phyloP scores from a whole-genome alignment of 2,888 invertebrate genomes.

The Ennomos erosarius region DNA sequence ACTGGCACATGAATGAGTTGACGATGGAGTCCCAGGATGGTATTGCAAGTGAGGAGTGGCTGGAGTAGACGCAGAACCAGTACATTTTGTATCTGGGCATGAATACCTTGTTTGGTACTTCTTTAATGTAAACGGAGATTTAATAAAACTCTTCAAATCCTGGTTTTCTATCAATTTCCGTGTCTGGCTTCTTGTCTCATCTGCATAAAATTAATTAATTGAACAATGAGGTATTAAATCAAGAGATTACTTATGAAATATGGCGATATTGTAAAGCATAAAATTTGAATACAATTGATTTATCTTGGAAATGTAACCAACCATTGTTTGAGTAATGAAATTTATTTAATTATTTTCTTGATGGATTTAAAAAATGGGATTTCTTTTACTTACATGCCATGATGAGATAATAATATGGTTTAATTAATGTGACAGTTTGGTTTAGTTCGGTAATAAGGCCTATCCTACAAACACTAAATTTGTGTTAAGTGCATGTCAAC shows the following conservation, averaged over 20 bases:
- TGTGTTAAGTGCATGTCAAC: no score
- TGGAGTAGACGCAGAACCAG: slow-evolving; percentile 70
- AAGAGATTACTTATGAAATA: background rate
- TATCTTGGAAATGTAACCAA: background rate
- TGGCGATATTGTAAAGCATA: background rate
- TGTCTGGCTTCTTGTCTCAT: slow-evolving; percentile 66
- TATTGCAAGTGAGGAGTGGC: slow-evolving; percentile 72
- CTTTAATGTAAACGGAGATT: slow-evolving; percentile 78
- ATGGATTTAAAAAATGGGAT: no score
- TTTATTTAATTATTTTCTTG: no score
- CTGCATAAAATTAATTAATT: slow-evolving; percentile 41
- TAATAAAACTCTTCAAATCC: slow-evolving; percentile 77
- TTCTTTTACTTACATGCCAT: no score
- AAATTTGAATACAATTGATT: slow-evolving; percentile 19
- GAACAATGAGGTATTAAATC: slow-evolving; percentile 12
- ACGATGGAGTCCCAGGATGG: slow-evolving; percentile 76
- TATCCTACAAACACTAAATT: no score
- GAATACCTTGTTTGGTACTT: slow-evolving; percentile 74
- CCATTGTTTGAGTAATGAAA: background rate
- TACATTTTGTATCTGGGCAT: slow-evolving; percentile 61
- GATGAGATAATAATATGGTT: no score
- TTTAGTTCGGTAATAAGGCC: no score
- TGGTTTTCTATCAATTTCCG: slow-evolving; percentile 64
- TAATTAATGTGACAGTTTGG: no score
- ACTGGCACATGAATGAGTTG: slow-evolving; percentile 75